Evolutionary conservation across 2,113 vertebrate species (phyloP), one percentile per base, ranked within the genome.

Genomic region (Hemicordylus capensis): DNA sequence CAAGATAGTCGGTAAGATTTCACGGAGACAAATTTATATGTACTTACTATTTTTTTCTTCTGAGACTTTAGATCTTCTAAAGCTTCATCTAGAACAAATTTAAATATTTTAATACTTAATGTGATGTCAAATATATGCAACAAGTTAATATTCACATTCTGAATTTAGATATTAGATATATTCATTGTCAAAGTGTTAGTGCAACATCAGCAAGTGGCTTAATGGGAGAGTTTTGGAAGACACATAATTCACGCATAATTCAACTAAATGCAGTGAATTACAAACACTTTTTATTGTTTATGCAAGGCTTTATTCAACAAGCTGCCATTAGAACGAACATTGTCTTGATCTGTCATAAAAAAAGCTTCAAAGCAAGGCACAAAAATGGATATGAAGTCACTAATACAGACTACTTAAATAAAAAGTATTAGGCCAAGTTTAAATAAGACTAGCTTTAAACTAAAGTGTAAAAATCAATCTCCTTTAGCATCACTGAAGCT

Each of bases 21-120:
- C n/a, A 24, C 58, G 2, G 17, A 59, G 14, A 56, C 4, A 4
- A 44, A 26, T 44, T 58, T 67, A 11, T 34, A 15, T 4, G 73
- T 5, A 63, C 98, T 98, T 97, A 99, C 99, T 93, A 99, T 99
- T 98, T 98, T 99, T 93, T 97, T 97, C 96, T 99, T 99, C 93
- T 98, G 96, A 88, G 93, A 95, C 94, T 97, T 99, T 90, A 99
- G 96, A 89, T 98, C 97, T 92, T 98, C 98, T 89, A 99, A 93
- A 0, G 98, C 98, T 88, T 99, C 98, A 97, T 98, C 98, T 99
- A 90, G 87, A 94, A 94, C 94, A 85, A 51, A 96, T 79, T 93
- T 66, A 87, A 75, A 85, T 31, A 70, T 0, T 67, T 94, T 90
- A 94, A 81, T 92, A 89, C 67, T 70, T 34, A 86, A 67, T 86